Evolutionary conservation across 1,140 invertebrate genomes (phyloP).

Genomic region (Hycleus phaleratus): DNA sequence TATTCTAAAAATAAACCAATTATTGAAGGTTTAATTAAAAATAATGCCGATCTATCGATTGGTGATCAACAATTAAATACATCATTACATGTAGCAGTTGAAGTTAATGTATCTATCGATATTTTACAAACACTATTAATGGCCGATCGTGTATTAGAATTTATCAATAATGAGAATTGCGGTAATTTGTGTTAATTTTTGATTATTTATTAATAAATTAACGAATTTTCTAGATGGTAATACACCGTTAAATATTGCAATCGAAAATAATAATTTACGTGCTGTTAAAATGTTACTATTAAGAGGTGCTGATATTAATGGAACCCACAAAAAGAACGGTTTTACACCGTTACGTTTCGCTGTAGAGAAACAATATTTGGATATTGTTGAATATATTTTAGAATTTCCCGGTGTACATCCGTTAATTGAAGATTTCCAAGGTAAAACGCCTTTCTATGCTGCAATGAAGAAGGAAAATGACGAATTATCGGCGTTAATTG

Average conservation of each 20-base stretch:
- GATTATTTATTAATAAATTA: constrained; percentile 5
- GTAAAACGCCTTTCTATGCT: constrained; percentile 22
- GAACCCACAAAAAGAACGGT: constrained; percentile 45
- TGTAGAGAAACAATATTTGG: constrained; percentile 41
- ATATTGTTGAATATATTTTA: constrained; percentile 47
- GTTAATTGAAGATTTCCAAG: constrained; percentile 22
- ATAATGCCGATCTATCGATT: constrained; percentile 45
- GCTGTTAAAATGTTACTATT: constrained; percentile 44
- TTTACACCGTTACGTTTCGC: constrained; percentile 51
- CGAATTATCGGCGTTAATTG: constrained; percentile 21
- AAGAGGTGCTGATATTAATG: constrained; percentile 45
- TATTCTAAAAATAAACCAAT: constrained; percentile 31
- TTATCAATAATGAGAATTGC: constrained; percentile 39
- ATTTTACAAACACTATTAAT: constrained; percentile 20
- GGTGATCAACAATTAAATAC: constrained; percentile 45
- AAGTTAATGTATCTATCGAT: constrained; percentile 30
- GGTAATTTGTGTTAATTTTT: constrained; percentile 14
- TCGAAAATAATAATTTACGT: constrained; percentile 42
- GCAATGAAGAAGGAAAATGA: constrained; percentile 21
- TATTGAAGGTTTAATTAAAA: constrained; percentile 33
- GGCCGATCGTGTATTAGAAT: constrained; percentile 6
- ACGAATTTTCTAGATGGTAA: constrained; percentile 37
- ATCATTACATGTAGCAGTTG: constrained; percentile 46
- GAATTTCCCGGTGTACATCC: constrained; percentile 28
- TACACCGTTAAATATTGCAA: constrained; percentile 47